Percentiles rank a stretch among this genome's conserved stretches.
Conservation (phyloP, 1,140 invertebrate genomes). For the Nomia melanderi region DNA sequence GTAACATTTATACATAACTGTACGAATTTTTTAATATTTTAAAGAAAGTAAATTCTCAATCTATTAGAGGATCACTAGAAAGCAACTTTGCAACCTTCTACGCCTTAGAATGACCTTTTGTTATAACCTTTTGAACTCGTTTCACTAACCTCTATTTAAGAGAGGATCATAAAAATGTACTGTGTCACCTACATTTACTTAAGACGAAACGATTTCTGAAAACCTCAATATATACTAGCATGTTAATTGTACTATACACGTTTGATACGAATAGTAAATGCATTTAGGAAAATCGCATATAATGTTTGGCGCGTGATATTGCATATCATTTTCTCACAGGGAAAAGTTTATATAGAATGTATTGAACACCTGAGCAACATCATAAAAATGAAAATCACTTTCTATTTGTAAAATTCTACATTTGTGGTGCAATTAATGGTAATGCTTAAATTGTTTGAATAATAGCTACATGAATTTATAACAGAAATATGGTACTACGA, state of each 20-base stretch:
- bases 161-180: background rate
- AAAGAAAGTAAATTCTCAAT: background rate
- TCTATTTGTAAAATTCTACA: too few species aligned
- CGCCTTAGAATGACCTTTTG: background rate
- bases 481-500: too few species aligned
- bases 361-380: too few species aligned
- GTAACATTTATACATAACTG: background rate
- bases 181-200: background rate
- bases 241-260: too few species aligned
- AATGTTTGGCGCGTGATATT: too few species aligned
- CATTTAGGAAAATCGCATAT: too few species aligned
- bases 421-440: background rate
- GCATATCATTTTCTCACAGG: too few species aligned
- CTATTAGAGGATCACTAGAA: background rate
- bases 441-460: background rate
- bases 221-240: too few species aligned
- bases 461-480: too few species aligned
- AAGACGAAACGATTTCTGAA: background rate
- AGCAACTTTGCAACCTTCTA: background rate
- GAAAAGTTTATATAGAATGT: too few species aligned
- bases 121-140: conserved; percentile 10
- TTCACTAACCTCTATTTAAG: background rate
- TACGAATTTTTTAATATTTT: background rate
- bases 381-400: too few species aligned
- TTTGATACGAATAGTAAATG: too few species aligned